Conservation (phyloP, 2,797 vertebrate species). For the Macropus fuliginosus region DNA sequence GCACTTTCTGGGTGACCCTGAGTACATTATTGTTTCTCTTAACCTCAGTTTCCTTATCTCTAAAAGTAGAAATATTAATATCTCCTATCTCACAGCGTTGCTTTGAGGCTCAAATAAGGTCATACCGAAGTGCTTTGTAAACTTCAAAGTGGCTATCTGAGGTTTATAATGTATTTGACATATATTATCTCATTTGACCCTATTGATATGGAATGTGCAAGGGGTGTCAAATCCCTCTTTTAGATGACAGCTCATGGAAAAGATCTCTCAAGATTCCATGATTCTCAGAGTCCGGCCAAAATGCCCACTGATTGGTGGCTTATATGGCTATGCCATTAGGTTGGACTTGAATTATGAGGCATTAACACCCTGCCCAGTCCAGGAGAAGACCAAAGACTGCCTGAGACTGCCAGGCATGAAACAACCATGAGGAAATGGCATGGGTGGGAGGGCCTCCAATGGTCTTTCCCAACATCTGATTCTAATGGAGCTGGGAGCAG, state of each 20-base stretch:
- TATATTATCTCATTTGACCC: not conserved
- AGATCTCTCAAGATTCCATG: not conserved
- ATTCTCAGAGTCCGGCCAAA: not conserved
- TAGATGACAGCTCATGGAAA: not conserved
- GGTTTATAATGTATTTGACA: not conserved
- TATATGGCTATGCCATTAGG: not conserved
- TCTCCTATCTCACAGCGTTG: not conserved
- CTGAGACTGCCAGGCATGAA: not conserved
- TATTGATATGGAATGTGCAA: not conserved
- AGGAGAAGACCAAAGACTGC: not conserved
- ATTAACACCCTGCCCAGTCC: not conserved
- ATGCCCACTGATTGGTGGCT: not conserved
- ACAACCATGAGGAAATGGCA: not conserved
- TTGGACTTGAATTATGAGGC: not conserved
- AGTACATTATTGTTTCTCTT: not conserved
- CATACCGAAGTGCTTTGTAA: not conserved
- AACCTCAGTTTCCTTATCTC: not conserved
- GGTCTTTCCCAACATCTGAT: not conserved
- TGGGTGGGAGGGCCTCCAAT: not conserved
- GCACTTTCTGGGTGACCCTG: not conserved
- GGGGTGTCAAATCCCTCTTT: not conserved
- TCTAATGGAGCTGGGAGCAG: constrained; percentile 1
- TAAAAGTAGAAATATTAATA: not conserved
- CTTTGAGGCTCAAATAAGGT: not conserved
- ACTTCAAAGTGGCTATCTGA: not conserved